phyloP scores from a whole-genome alignment of 2,797 vertebrate genomes.

The Odontamblyopus lacepedii region DNA sequence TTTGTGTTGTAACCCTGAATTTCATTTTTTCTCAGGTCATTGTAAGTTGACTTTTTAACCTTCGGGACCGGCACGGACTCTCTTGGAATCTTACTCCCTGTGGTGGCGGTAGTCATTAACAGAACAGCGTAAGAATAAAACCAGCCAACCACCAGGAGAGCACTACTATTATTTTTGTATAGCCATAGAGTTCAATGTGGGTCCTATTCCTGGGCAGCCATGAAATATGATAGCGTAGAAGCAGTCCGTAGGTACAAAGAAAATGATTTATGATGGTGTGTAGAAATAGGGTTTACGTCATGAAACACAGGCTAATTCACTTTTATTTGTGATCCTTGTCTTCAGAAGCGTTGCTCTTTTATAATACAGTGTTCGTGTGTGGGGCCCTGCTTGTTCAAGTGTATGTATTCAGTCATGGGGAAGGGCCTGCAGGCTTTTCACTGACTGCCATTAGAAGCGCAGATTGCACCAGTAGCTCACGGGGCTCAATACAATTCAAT shows the following conservation, averaged over 20 bases:
- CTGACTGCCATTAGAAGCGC: conserved; percentile 60
- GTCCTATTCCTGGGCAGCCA: background rate
- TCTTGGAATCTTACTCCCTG: background rate
- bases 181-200: background rate
- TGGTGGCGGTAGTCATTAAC: background rate
- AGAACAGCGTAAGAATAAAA: conserved; percentile 3
- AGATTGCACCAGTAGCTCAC: conserved; percentile 63
- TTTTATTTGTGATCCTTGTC: conserved; percentile 52
- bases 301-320: conserved; percentile 58
- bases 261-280: conserved; percentile 17
- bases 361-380: conserved; percentile 22
- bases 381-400: background rate
- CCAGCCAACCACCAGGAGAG: background rate
- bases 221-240: background rate
- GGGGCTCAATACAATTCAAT: conserved; percentile 42
- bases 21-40: background rate
- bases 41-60: background rate
- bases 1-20: background rate
- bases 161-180: conserved; percentile 9
- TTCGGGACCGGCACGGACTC: background rate
- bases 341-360: conserved; percentile 35
- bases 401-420: conserved; percentile 31
- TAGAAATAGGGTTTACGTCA: conserved; percentile 25
- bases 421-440: conserved; percentile 44
- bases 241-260: conserved; percentile 13